phyloP scores from a whole-genome alignment of 2,797 vertebrate genomes.

The Tamandua tetradactyla region DNA sequence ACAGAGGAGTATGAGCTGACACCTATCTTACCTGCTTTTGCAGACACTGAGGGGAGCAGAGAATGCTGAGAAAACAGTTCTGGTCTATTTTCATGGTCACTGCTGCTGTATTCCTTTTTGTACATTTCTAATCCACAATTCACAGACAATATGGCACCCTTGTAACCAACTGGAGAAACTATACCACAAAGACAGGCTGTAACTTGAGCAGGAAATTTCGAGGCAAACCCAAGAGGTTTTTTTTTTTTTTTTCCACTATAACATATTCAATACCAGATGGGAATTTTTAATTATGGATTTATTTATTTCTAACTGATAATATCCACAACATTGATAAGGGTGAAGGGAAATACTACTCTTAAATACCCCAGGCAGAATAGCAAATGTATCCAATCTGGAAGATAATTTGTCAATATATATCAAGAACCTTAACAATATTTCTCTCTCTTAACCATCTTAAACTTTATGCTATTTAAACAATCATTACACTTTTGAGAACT shows the following conservation, averaged over 20 bases:
- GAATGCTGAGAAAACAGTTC: background rate
- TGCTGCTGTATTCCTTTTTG: background rate
- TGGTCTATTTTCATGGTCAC: background rate
- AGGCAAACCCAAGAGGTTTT: background rate
- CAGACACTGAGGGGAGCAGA: background rate
- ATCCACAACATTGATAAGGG: background rate
- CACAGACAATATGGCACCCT: background rate
- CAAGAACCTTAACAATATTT: background rate
- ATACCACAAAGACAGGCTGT: background rate
- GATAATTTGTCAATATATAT: background rate
- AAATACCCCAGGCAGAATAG: background rate
- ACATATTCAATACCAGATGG: background rate
- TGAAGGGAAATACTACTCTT: background rate
- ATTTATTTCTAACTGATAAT: background rate
- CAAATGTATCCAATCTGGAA: background rate
- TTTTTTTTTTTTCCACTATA: background rate
- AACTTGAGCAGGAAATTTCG: background rate
- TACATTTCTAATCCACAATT: constrained; percentile 21
- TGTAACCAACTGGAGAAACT: background rate
- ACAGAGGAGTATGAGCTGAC: background rate
- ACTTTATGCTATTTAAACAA: background rate
- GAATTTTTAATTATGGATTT: background rate
- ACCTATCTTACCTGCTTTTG: background rate
- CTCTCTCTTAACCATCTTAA: background rate
- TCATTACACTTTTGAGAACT: background rate